Evolutionary conservation across 1,140 invertebrate species (phyloP).

Genomic region (Saxidomus purpurata): DNA sequence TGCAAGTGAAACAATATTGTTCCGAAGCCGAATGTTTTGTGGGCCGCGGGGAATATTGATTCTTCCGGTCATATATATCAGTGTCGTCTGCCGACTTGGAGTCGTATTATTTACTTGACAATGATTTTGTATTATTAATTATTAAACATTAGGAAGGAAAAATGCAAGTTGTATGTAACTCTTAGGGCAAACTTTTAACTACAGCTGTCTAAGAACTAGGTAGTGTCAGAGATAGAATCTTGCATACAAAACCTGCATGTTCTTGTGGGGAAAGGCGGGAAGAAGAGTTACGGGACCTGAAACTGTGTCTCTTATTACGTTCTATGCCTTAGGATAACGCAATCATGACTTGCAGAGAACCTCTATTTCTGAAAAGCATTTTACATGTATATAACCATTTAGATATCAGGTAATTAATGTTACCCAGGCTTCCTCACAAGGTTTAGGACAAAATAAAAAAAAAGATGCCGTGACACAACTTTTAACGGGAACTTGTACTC

Average conservation of each 20-base stretch:
- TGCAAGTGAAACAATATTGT: conserved; percentile 43
- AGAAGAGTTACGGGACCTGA: no score
- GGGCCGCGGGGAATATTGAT: conserved; percentile 34
- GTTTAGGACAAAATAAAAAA: no score
- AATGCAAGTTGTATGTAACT: neutral
- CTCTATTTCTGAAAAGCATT: no score
- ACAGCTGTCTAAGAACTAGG: neutral
- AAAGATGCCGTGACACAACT: no score
- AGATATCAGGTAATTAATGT: no score
- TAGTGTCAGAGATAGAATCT: neutral
- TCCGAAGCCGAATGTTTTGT: neutral
- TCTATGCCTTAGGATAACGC: no score
- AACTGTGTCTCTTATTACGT: no score
- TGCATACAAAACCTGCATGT: neutral
- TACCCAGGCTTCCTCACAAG: no score
- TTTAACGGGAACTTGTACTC: no score
- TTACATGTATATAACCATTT: no score
- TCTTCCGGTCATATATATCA: neutral
- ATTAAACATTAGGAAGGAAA: neutral
- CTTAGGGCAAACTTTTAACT: neutral
- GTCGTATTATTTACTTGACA: neutral
- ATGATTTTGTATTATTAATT: neutral
- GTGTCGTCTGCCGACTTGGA: neutral
- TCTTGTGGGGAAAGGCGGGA: neutral
- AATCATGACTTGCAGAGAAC: no score